Percentiles rank a stretch among this genome's conserved stretches.
phyloP scores from a whole-genome alignment of 1,140 invertebrate species.

The Ruditapes philippinarum region DNA sequence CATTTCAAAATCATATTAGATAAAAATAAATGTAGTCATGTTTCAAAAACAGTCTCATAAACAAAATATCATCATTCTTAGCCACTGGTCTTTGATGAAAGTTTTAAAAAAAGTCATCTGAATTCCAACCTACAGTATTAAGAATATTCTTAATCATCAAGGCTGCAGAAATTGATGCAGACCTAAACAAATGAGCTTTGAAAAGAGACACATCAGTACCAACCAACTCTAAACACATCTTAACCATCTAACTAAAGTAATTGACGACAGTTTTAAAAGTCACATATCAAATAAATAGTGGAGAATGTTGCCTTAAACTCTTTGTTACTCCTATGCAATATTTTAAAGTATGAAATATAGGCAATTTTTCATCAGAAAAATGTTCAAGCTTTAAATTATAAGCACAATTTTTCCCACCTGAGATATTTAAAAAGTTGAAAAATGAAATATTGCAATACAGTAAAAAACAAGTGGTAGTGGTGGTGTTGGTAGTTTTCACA shows the following conservation, averaged over 20 bases:
- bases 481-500: too few relatives aligned
- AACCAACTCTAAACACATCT: background rate
- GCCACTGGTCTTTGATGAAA: background rate
- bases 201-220: constrained; percentile 21
- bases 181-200: background rate
- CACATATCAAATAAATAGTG: constrained; percentile 22
- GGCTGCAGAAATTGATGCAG: constrained; percentile 14
- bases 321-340: too few relatives aligned
- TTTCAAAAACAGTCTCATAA: constrained; percentile 8
- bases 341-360: constrained; percentile 47
- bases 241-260: constrained; percentile 23
- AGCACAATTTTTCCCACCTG: background rate
- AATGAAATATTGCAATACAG: background rate
- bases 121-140: constrained; percentile 5
- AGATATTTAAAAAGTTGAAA: background rate
- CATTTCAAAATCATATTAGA: background rate
- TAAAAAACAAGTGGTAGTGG: too few relatives aligned
- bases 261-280: constrained; percentile 15
- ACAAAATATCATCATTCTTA: background rate
- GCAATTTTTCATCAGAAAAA: constrained; percentile 8
- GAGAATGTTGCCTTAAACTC: too few relatives aligned
- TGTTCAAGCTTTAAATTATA: background rate
- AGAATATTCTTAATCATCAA: constrained; percentile 3
- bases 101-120: background rate
- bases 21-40: too few relatives aligned